phyloP scores from a whole-genome alignment of 2,888 invertebrate genomes.

The Spicauda simplicius region DNA sequence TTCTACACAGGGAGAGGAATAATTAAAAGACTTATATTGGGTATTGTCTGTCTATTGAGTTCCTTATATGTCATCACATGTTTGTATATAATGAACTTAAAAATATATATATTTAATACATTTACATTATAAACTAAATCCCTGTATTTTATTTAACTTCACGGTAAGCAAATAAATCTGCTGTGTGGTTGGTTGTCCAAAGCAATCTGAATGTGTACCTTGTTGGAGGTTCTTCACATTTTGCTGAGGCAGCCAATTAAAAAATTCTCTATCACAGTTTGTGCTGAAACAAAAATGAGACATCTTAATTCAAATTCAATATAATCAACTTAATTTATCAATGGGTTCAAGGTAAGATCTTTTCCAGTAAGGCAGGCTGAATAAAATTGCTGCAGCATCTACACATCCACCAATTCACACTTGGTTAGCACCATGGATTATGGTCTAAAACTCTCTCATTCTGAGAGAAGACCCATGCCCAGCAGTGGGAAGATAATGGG shows the following conservation, averaged over 20 bases:
- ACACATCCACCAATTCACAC: too few relatives aligned
- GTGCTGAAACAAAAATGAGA: constrained; percentile 83
- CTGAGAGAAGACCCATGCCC: too few relatives aligned
- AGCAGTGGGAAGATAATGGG: too few relatives aligned
- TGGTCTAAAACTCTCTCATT: too few relatives aligned
- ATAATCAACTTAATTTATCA: background rate
- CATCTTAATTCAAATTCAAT: background rate
- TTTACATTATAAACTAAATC: constrained; percentile 83
- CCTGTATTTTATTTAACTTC: constrained; percentile 79
- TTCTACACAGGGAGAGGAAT: constrained; percentile 1
- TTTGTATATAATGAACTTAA: constrained; percentile 78
- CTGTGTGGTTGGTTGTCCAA: constrained; percentile 67
- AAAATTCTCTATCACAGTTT: constrained; percentile 91
- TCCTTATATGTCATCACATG: constrained; percentile 66
- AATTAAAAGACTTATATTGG: constrained; percentile 27
- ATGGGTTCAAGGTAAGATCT: too few relatives aligned
- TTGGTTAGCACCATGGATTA: too few relatives aligned
- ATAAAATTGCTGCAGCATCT: too few relatives aligned
- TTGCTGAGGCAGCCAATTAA: constrained; percentile 85
- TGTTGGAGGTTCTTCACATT: constrained; percentile 63
- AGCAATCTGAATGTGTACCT: constrained; percentile 68
- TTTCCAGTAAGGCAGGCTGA: too few relatives aligned
- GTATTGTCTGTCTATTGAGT: constrained; percentile 79
- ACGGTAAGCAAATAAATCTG: constrained; percentile 77
- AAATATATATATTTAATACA: constrained; percentile 74